Base-by-base conservation (phyloP, 2,797 vertebrate species). In the Anguilla pacifica region DNA sequence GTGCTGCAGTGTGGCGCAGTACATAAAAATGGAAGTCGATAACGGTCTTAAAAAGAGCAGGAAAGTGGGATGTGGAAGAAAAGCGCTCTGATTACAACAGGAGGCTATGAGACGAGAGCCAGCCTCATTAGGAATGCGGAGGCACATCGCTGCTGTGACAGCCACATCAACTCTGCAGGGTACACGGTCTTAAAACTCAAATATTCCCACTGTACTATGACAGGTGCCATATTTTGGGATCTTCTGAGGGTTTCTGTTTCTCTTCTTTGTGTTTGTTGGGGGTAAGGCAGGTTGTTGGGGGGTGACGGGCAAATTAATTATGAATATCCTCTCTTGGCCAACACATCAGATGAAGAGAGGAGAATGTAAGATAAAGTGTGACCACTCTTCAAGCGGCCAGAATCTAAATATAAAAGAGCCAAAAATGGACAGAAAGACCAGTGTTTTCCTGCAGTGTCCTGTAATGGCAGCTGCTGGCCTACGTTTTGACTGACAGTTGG, bases 221-320 rank as follows among this genome's bases (percentile, higher is more conserved):
- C 51, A 74, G 53, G 5, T 13, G 22, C 46, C 46, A 49, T 11
- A 28, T 64, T 46, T 81, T 55, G 43, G 49, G 31, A 88, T 77
- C 39, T 46, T 64, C 1, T 35, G 10, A 64, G 74, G 31, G 74
- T 43, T 77, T 87, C 67, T 79, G 46, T 22, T 88, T 46, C 64
- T 59, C 57, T 15, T 59, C 17, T 59, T 19, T 19, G 57, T 59
- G 57, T 59, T 59, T 59, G 57, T 59, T 59, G 57, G 57, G 57
- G 57, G 57, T 59, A 4, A 9, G 9, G n/a, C 22, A 72, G 10
- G 9, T 15, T 57, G 55, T 57, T 72, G n/a, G 85, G 49, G 85
- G 64, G 67, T 53, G 87, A 81, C 31, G 82, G 55, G 82, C 86
- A 87, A 91, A 67, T 90, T 53, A 90, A 89, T 89, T 89, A 87